A percentile compares a stretch with the other conserved stretches of the same genome.
phyloP scores from a whole-genome alignment of 2,797 vertebrate genomes.

The Fistularia commersonii region DNA sequence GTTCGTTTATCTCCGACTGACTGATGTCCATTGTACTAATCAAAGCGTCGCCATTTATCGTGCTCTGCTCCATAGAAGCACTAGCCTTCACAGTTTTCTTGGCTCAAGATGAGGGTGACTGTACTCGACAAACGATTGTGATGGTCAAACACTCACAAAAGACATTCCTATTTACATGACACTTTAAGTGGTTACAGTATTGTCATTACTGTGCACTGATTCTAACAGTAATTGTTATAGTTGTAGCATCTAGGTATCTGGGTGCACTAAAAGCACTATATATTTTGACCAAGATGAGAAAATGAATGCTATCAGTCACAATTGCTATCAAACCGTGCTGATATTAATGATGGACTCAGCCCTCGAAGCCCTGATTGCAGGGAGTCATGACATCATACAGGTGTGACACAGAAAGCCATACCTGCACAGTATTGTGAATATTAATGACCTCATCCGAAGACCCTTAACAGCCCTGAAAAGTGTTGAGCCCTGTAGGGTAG shows the following conservation, averaged over 20 bases:
- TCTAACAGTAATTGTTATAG: constrained; percentile 62
- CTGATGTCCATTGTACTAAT: too few relatives aligned
- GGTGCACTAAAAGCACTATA: constrained; percentile 49
- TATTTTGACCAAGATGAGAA: constrained; percentile 51
- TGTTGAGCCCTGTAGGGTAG: constrained; percentile 66
- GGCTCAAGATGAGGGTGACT: constrained; percentile 40
- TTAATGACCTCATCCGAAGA: constrained; percentile 50
- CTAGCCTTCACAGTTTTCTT: constrained; percentile 53
- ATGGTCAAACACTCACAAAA: constrained; percentile 44
- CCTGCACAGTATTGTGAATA: constrained; percentile 50
- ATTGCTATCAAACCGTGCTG: constrained; percentile 47
- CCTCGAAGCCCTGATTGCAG: constrained; percentile 65
- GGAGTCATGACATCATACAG: constrained; percentile 56
- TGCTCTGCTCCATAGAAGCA: constrained; percentile 38
- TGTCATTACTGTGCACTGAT: constrained; percentile 60
- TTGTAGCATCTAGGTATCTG: constrained; percentile 53
- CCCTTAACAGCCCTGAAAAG: constrained; percentile 61
- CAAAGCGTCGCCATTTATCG: constrained; percentile 24
- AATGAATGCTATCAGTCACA: constrained; percentile 56
- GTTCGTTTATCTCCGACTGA: too few relatives aligned
- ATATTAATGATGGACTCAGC: constrained; percentile 57
- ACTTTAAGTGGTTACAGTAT: constrained; percentile 69
- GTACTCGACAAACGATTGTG: constrained; percentile 29
- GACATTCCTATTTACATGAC: constrained; percentile 64
- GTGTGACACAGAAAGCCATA: constrained; percentile 56